A percentile compares a stretch with the other conserved stretches of the same genome.
phyloP scores from a whole-genome alignment of 2,888 invertebrate species.

The Ceriagrion tenellum region DNA sequence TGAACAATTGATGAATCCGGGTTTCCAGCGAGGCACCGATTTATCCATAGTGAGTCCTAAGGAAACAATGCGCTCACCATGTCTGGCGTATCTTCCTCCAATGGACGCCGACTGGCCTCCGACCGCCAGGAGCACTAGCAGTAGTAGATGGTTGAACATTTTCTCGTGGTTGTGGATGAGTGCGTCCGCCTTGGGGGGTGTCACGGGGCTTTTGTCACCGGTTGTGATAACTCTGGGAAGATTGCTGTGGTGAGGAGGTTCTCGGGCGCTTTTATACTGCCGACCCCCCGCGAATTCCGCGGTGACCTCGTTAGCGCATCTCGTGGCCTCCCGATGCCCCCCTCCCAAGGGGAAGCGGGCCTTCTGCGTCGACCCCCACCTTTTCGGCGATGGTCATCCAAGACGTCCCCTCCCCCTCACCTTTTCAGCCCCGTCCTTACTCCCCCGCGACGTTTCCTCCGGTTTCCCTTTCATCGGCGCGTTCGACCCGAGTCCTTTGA shows the following conservation, averaged over 20 bases:
- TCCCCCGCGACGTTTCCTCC: background rate
- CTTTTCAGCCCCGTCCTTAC: background rate
- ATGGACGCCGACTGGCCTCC: background rate
- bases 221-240: background rate
- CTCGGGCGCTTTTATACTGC: background rate
- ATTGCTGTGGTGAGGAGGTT: background rate
- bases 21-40: background rate
- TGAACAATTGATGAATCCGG: background rate
- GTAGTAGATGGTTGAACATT: background rate
- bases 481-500: background rate
- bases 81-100: background rate
- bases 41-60: background rate
- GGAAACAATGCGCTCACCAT: background rate
- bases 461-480: conserved; percentile 4
- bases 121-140: background rate
- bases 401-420: background rate
- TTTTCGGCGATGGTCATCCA: background rate
- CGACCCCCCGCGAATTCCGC: conserved; percentile 45
- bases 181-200: background rate
- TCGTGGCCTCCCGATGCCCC: background rate
- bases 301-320: conserved; percentile 50
- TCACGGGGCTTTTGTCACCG: background rate
- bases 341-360: background rate
- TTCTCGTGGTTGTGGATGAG: background rate
- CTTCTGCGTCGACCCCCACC: background rate